phyloP scores from a whole-genome alignment of 1,140 invertebrate genomes.

The Tetragnatha versicolor region DNA sequence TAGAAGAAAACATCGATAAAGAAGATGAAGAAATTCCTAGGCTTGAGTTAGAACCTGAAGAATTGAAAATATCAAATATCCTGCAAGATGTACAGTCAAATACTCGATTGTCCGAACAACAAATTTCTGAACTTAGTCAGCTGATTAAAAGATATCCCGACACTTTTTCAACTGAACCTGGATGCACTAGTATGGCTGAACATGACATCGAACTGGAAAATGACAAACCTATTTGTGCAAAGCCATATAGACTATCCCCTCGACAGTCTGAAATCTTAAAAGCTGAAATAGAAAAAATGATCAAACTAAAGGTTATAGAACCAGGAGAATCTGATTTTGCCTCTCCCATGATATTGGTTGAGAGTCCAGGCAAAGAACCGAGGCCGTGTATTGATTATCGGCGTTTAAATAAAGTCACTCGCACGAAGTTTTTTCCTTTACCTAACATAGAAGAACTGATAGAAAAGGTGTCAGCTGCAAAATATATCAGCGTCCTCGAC shows the following conservation, averaged over 20 bases:
- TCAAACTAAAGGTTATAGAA: no score
- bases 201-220: background rate
- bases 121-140: background rate
- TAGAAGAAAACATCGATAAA: background rate
- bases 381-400: no score
- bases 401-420: no score
- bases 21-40: background rate
- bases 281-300: no score
- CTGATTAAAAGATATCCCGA: background rate
- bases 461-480: no score
- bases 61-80: background rate
- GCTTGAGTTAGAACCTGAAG: background rate
- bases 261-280: slow-evolving; percentile 19
- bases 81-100: background rate
- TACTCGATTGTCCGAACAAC: background rate
- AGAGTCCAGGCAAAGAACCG: no score
- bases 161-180: slow-evolving; percentile 16
- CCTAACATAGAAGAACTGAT: no score
- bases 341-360: no score
- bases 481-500: no score
- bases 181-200: background rate
- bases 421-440: no score
- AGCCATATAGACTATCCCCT: background rate
- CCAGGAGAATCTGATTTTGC: no score
- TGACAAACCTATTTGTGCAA: background rate